These are phyloP conservation scores for Andrena camellia DNA, from an alignment of 2,888 invertebrate genomes.

Conservation along the genomic window DNA sequence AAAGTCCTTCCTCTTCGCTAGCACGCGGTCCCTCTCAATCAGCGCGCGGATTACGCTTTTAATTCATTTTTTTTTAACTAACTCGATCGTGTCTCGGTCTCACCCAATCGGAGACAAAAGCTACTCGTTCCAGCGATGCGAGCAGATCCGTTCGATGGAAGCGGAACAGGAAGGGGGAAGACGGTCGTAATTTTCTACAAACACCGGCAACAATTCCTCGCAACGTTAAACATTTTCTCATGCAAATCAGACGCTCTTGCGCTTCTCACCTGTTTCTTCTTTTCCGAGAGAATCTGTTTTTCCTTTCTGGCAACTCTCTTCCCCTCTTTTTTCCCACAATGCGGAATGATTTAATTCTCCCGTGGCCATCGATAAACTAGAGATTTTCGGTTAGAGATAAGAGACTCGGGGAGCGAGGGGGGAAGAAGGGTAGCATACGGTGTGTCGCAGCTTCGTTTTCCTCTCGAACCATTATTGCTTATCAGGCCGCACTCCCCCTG, in stretches of 20 bases:
- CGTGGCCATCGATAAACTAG: constrained; percentile 22
- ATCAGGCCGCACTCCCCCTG: constrained; percentile 74
- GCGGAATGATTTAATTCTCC: constrained; percentile 21
- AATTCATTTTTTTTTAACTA: constrained; percentile 81
- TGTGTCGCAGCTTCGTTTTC: constrained; percentile 22
- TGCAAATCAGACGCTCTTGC: constrained; percentile 16
- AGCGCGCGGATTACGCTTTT: constrained; percentile 82
- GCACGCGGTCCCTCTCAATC: constrained; percentile 79
- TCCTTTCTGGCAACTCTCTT: neutral
- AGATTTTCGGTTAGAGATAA: constrained; percentile 60
- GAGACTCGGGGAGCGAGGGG: constrained; percentile 21
- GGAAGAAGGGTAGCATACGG: constrained; percentile 65
- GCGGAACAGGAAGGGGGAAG: constrained; percentile 55
- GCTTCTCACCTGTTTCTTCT: constrained; percentile 15
- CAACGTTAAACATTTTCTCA: constrained; percentile 34
- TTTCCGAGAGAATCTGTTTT: constrained; percentile 9
- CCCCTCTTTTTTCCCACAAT: neutral
- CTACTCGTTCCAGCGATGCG: constrained; percentile 36
- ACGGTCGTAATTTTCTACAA: constrained; percentile 38
- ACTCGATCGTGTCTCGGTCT: constrained; percentile 72
- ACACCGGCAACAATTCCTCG: constrained; percentile 34
- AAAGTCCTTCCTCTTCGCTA: constrained; percentile 37
- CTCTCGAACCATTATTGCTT: constrained; percentile 79
- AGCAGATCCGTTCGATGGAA: constrained; percentile 36
- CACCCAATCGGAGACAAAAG: constrained; percentile 63